Evolutionary conservation across 2,888 invertebrate genomes (phyloP).

Genomic region (Aricia artaxerxes): DNA sequence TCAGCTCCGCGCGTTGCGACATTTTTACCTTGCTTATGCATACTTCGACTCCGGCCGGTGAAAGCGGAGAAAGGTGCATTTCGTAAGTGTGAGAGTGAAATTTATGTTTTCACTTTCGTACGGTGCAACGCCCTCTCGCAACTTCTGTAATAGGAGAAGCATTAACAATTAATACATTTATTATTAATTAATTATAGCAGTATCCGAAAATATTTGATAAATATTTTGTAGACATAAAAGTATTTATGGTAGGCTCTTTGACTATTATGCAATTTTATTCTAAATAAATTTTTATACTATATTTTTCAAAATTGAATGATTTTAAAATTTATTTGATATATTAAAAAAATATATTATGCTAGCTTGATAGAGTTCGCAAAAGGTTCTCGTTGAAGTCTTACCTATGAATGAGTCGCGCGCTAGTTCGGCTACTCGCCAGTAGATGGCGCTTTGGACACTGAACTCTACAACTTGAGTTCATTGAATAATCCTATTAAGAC

Average conservation of each 20-base stretch:
- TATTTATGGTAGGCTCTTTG: not conserved
- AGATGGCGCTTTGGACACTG: constrained; percentile 58
- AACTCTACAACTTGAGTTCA: not conserved
- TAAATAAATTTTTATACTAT: not conserved
- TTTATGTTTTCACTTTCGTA: constrained; percentile 78
- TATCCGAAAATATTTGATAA: not conserved
- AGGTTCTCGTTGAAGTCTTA: not conserved
- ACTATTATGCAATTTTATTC: not conserved
- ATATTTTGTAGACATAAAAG: not conserved
- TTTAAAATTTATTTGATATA: not conserved
- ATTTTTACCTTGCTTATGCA: constrained; percentile 52
- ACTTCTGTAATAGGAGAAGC: constrained; percentile 34
- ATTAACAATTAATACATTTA: not conserved
- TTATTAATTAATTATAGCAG: not conserved
- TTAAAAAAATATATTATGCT: not conserved
- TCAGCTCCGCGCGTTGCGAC: constrained; percentile 64
- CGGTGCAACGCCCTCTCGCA: constrained; percentile 60
- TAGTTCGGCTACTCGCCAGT: constrained; percentile 58
- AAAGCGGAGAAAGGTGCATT: constrained; percentile 80
- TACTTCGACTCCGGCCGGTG: constrained; percentile 54
- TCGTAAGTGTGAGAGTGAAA: constrained; percentile 80
- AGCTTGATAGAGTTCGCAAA: not conserved
- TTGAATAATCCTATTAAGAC: not conserved
- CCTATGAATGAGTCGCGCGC: not conserved
- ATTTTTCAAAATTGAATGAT: not conserved